Conservation (phyloP, 1,140 invertebrate species). For the Planococcus citri region DNA sequence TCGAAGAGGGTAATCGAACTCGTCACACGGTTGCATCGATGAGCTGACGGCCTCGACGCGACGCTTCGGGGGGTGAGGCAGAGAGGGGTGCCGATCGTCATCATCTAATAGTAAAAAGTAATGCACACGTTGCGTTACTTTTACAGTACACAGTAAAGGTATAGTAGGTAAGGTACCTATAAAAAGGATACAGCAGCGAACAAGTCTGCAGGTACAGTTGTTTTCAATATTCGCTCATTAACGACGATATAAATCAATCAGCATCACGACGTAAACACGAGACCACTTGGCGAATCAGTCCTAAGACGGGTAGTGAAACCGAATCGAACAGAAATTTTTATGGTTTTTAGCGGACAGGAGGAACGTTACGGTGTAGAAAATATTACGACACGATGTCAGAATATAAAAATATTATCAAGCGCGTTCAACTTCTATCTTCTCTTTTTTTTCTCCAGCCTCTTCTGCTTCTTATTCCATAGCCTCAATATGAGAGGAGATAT, state of each 20-base stretch:
- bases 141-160: no score
- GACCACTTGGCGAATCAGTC: neutral
- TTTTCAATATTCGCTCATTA: neutral
- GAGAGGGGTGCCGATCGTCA: no score
- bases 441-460: no score
- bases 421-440: neutral
- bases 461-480: no score
- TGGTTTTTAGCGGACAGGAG: neutral
- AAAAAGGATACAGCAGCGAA: no score
- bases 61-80: no score
- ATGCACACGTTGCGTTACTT: no score
- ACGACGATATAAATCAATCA: neutral
- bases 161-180: no score
- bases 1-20: no score
- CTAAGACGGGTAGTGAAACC: neutral
- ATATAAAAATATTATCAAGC: constrained; percentile 7
- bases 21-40: no score
- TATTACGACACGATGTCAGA: constrained; percentile 1
- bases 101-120: no score
- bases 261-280: neutral
- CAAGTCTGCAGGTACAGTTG: neutral
- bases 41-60: no score
- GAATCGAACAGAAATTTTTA: neutral
- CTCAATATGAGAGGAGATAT: neutral
- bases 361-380: neutral